A percentile compares a stretch with the other conserved stretches of the same genome.
Evolutionary conservation across 1,140 invertebrate genomes (phyloP).

Genomic region (Aradophagus sp.): DNA sequence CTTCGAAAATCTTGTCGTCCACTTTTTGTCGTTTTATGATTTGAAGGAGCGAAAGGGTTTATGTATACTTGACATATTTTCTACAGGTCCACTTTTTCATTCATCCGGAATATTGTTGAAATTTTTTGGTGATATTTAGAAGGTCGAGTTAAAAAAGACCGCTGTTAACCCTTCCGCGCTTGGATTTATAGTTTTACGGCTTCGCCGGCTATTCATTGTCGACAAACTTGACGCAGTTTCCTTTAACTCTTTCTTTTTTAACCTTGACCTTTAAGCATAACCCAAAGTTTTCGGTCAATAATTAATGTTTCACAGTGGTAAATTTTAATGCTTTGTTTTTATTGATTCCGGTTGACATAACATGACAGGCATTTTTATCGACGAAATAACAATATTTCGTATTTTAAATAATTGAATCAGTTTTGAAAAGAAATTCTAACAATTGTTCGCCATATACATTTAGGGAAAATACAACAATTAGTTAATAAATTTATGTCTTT

Average conservation of each 20-base stretch:
- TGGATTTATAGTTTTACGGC: constrained; percentile 67
- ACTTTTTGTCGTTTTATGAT: constrained; percentile 36
- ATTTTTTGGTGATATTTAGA: constrained; percentile 30
- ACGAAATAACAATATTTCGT: no score
- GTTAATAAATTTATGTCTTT: no score
- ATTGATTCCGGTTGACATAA: no score
- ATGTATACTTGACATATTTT: constrained; percentile 45
- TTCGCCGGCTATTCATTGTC: constrained; percentile 30
- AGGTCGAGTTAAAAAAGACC: constrained; percentile 42
- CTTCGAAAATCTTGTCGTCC: no score
- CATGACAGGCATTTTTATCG: no score
- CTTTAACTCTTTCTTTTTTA: constrained; percentile 37
- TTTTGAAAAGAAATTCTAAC: no score
- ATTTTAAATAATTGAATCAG: no score
- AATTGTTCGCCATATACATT: no score
- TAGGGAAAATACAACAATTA: no score
- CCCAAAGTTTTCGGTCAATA: no score
- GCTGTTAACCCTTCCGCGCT: constrained; percentile 61
- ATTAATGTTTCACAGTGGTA: no score
- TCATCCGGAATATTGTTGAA: constrained; percentile 31
- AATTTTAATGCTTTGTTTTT: no score
- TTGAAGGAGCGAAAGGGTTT: constrained; percentile 32
- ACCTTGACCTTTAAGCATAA: constrained; percentile 36
- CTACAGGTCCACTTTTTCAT: constrained; percentile 45
- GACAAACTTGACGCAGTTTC: constrained; percentile 42